phyloP scores from a whole-genome alignment of 1,140 invertebrate genomes.

The Meteorus sp. region DNA sequence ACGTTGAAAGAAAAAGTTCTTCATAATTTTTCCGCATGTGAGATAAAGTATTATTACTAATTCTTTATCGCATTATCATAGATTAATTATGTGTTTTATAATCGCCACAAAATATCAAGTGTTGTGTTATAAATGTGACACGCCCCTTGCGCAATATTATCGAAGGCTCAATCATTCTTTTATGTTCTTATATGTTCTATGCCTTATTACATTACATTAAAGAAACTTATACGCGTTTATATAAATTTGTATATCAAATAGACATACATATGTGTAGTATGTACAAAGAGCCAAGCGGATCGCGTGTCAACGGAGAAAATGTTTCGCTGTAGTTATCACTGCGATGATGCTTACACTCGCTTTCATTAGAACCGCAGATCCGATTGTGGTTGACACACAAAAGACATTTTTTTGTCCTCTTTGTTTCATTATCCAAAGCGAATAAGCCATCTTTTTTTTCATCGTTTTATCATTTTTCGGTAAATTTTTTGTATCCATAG shows the following conservation, averaged over 20 bases:
- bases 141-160: slow-evolving; percentile 23
- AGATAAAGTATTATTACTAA: no score
- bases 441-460: no score
- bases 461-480: no score
- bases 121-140: slow-evolving; percentile 9
- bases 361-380: background rate
- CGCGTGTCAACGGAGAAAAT: background rate
- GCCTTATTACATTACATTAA: slow-evolving; percentile 18
- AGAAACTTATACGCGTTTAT: slow-evolving; percentile 12
- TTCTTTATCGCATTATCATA: no score
- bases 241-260: no score
- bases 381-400: no score
- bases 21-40: no score
- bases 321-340: background rate
- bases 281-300: background rate
- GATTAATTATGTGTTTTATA: no score
- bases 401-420: background rate
- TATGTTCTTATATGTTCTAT: background rate
- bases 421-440: no score
- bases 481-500: no score
- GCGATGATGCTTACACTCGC: background rate
- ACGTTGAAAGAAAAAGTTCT: no score
- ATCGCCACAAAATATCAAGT: background rate
- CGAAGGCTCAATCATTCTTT: background rate
- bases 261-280: background rate